These are phyloP conservation scores for Aporrectodea caliginosa DNA, from an alignment of 1,140 invertebrate species.

Conservation along the genomic window DNA sequence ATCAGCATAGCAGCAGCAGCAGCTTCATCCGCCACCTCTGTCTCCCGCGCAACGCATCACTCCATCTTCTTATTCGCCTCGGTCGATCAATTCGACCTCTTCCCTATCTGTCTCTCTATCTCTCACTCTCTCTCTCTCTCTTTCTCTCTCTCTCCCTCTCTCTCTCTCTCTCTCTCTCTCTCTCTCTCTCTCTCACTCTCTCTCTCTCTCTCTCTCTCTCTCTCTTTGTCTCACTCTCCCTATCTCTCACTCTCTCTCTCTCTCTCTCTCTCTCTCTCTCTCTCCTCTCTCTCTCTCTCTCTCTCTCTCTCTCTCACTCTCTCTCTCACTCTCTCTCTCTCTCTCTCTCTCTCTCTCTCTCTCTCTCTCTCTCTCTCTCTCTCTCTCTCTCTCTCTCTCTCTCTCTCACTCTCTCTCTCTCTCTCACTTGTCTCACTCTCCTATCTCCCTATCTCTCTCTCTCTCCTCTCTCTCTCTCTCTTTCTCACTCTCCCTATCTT, in stretches of 20 bases:
- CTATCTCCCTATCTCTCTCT: not conserved
- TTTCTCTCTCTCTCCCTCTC: conserved; percentile 23
- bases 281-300: conserved; percentile 14
- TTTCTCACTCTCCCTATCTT: not conserved
- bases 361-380: not conserved
- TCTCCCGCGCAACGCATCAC: not conserved
- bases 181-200: not conserved
- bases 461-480: not conserved
- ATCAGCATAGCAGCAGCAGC: too few species aligned
- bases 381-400: not conserved
- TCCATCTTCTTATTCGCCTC: not conserved
- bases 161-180: conserved; percentile 24
- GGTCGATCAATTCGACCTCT: not conserved
- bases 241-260: not conserved
- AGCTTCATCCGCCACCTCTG: not conserved
- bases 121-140: too few species aligned
- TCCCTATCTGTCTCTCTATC: too few species aligned
- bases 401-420: not conserved
- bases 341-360: not conserved
- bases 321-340: not conserved
- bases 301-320: not conserved
- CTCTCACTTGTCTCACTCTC: not conserved
- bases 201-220: not conserved
- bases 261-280: not conserved
- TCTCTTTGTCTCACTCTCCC: too few species aligned